Conservation (phyloP, 2,797 vertebrate genomes). For the Astyanax mexicanus region DNA sequence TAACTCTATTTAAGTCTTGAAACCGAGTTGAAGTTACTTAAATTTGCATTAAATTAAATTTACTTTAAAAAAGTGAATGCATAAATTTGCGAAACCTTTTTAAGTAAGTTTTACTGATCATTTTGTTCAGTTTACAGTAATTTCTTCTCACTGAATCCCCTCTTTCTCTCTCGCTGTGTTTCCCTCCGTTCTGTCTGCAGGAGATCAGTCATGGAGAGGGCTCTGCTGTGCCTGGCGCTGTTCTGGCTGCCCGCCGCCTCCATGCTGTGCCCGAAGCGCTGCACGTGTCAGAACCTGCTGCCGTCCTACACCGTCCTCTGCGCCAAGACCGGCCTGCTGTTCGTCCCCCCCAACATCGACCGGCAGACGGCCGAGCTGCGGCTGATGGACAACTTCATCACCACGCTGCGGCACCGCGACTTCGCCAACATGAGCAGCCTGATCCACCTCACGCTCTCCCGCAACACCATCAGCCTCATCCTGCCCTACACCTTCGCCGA, state of each 20-base stretch:
- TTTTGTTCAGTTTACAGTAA: too few relatives aligned
- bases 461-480: slow-evolving; percentile 93
- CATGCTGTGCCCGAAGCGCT: slow-evolving; percentile 90
- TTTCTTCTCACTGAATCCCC: too few relatives aligned
- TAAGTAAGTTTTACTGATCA: too few relatives aligned
- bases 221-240: slow-evolving; percentile 63
- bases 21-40: too few relatives aligned
- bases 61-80: too few relatives aligned
- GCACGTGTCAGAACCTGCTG: slow-evolving; percentile 91
- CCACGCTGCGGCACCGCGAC: slow-evolving; percentile 86
- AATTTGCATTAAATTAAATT: too few relatives aligned
- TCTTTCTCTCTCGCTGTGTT: slow-evolving; percentile 40
- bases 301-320: slow-evolving; percentile 90
- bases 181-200: slow-evolving; percentile 47
- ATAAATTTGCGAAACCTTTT: too few relatives aligned
- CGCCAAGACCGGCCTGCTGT: slow-evolving; percentile 90
- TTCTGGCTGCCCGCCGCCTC: slow-evolving; percentile 60
- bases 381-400: slow-evolving; percentile 94
- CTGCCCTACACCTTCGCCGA: slow-evolving; percentile 85
- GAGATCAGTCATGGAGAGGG: slow-evolving; percentile 66
- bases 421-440: slow-evolving; percentile 94
- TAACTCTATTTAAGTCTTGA: too few relatives aligned
- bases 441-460: slow-evolving; percentile 89
- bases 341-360: slow-evolving; percentile 89
- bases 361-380: slow-evolving; percentile 89